A percentile compares a stretch with the other conserved stretches of the same genome.
Evolutionary conservation across 2,888 invertebrate genomes (phyloP).

Genomic region (Leptogaster cylindrica): DNA sequence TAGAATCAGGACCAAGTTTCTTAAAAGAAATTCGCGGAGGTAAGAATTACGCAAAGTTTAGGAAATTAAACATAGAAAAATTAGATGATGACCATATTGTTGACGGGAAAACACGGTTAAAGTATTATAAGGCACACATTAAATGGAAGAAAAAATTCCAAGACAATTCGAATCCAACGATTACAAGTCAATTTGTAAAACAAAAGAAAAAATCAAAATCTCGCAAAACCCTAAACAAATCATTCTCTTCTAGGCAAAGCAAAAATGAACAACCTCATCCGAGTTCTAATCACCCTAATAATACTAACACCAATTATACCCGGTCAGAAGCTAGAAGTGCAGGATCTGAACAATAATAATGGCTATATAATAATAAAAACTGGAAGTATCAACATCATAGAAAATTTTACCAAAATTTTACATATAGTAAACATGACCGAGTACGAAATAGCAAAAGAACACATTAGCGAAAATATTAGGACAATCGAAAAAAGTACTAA

Average conservation of each 20-base stretch:
- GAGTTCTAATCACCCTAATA: not conserved
- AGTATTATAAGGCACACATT: not conserved
- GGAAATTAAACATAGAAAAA: not conserved
- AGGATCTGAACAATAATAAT: conserved; percentile 4
- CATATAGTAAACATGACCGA: conserved; percentile 4
- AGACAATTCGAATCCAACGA: not conserved
- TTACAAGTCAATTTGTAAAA: too few relatives aligned
- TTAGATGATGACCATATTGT: not conserved
- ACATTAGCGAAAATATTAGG: not conserved
- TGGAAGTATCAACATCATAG: not conserved
- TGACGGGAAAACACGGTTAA: not conserved
- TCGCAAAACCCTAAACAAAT: too few relatives aligned
- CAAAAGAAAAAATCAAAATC: too few relatives aligned
- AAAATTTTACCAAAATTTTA: not conserved
- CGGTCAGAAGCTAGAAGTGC: not conserved
- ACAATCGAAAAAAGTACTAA: not conserved
- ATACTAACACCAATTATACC: not conserved
- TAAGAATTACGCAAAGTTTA: not conserved
- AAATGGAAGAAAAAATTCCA: not conserved
- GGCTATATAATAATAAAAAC: not conserved
- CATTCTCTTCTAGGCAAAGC: too few relatives aligned
- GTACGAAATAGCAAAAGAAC: not conserved
- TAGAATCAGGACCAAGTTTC: not conserved
- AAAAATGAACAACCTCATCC: too few relatives aligned
- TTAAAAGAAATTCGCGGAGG: not conserved